Evolutionary conservation across 2,888 invertebrate genomes (phyloP).

Genomic region (Leptura quadrifasciata): DNA sequence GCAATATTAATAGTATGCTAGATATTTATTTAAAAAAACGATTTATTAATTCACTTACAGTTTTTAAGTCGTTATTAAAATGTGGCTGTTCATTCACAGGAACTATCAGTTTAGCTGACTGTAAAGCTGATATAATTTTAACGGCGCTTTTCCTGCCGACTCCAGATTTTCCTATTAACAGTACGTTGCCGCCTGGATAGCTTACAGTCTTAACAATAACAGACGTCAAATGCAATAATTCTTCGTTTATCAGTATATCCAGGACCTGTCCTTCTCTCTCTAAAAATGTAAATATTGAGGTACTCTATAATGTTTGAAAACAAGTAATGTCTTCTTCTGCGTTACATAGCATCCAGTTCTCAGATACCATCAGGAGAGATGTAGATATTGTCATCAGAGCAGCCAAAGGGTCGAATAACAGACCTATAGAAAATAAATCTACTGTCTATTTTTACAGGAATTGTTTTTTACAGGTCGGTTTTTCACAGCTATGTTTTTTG

Average conservation of each 20-base stretch:
- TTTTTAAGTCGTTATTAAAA: slow-evolving; percentile 87
- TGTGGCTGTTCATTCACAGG: slow-evolving; percentile 72
- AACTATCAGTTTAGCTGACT: slow-evolving; percentile 78
- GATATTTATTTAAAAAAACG: no score
- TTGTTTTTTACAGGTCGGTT: no score
- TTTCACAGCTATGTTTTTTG: no score
- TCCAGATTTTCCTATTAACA: slow-evolving; percentile 86
- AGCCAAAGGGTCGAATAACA: no score
- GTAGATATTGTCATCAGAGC: no score
- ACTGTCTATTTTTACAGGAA: no score
- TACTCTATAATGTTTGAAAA: no score
- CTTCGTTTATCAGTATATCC: slow-evolving; percentile 80
- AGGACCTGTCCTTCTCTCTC: slow-evolving; percentile 79
- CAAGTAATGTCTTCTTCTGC: no score
- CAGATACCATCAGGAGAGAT: no score
- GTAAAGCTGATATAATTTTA: slow-evolving; percentile 83
- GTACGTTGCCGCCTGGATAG: slow-evolving; percentile 79
- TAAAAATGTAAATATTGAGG: slow-evolving; percentile 63
- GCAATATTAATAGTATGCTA: no score
- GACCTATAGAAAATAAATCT: no score
- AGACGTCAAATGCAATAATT: slow-evolving; percentile 80
- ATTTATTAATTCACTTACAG: slow-evolving; percentile 49
- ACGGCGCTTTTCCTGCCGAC: slow-evolving; percentile 88
- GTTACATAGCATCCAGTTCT: no score
- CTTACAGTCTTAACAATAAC: slow-evolving; percentile 80